These are phyloP conservation scores for Berghia stephanieae DNA, from an alignment of 1,140 invertebrate genomes.

Conservation along the genomic window DNA sequence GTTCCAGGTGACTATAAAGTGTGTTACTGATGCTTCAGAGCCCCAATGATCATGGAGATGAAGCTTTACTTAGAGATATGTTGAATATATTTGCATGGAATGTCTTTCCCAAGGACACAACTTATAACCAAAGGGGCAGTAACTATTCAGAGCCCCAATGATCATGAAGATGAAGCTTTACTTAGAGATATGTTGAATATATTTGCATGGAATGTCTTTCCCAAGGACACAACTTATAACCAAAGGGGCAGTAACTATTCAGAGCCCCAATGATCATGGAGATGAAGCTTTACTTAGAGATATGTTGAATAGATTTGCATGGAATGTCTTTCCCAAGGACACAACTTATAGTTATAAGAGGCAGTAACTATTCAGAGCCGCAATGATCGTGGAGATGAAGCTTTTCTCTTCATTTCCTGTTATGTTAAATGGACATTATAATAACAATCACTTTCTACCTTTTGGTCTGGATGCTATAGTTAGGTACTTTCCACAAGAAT, in stretches of 20 bases:
- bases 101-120: background rate
- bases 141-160: background rate
- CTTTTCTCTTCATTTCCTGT: no score
- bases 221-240: background rate
- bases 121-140: slow-evolving; percentile 11
- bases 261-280: background rate
- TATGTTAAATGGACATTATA: no score
- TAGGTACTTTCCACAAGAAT: no score
- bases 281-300: no score
- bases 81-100: background rate
- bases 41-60: background rate
- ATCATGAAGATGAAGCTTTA: no score
- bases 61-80: slow-evolving; percentile 30
- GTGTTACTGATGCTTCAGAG: background rate
- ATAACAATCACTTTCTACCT: no score
- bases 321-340: background rate
- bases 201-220: background rate
- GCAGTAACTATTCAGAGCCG: slow-evolving; percentile 16
- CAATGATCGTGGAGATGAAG: no score
- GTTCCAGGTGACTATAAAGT: no score
- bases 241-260: slow-evolving; percentile 20
- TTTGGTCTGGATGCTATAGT: no score
- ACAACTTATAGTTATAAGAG: background rate
- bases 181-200: slow-evolving; percentile 20
- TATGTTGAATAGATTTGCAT: background rate